These are phyloP conservation scores for Acropora tenuis DNA, from an alignment of 64 coral and sea anemone species.

Conservation along the genomic window DNA sequence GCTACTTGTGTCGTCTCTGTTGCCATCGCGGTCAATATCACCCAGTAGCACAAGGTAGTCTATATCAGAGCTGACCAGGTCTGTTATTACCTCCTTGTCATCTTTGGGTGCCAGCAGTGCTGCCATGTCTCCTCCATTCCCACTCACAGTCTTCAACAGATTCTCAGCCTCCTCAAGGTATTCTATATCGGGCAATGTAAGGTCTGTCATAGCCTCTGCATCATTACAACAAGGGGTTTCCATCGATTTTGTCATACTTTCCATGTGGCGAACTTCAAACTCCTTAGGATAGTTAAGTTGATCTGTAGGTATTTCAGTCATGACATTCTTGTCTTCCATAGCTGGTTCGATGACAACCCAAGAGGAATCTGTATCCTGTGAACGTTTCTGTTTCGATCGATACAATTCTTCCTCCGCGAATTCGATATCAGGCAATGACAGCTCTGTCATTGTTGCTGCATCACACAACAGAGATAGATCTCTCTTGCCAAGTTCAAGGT, in stretches of 20 bases:
- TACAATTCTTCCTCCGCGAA: conserved; percentile 5
- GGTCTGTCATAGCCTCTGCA: conserved; percentile 36
- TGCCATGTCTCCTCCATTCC: not conserved
- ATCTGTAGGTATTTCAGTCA: not conserved
- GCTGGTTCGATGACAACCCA: conserved; percentile 36
- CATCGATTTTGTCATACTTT: not conserved
- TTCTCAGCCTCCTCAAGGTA: conserved; percentile 42
- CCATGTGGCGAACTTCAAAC: not conserved
- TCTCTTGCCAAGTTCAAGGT: not conserved
- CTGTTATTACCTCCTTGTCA: conserved; percentile 41
- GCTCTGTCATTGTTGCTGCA: not conserved
- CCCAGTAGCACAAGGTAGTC: conserved; percentile 25
- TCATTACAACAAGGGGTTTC: not conserved
- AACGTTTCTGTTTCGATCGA: not conserved
- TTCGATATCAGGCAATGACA: not conserved
- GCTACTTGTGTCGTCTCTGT: not conserved
- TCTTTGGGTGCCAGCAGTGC: conserved; percentile 32
- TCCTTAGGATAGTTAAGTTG: conserved; percentile 5
- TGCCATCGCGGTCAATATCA: not conserved
- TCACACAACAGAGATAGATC: not conserved
- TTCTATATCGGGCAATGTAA: conserved; percentile 28
- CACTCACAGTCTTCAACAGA: conserved; percentile 17
- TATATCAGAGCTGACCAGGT: conserved; percentile 24
- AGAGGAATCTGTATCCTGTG: conserved; percentile 19
- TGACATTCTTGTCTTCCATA: not conserved